Base-by-base conservation (phyloP, 1,140 invertebrate genomes). In the Drosophila asahinai region DNA sequence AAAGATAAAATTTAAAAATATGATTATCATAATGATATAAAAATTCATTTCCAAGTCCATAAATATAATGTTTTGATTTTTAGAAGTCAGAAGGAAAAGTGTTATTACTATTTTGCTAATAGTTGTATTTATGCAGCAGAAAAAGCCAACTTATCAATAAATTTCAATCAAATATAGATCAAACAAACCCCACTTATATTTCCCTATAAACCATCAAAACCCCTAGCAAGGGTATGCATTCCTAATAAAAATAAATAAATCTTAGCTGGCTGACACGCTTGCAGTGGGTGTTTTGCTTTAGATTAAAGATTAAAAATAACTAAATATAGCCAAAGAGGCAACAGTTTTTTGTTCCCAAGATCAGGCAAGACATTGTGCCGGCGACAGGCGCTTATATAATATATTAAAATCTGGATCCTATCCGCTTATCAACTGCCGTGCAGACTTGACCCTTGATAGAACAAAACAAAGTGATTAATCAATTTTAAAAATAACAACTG, bases 381-480 rank as follows among this genome's bases (percentile, higher is more conserved):
- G 27, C 36, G 60, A 33, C 47, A 58, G 36, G 25, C 47, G 40
- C 48, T 68, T 77, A 70, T 77, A 77, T 62, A 61, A 77, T 62
- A 42, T 42, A 51, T 38, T 40, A 25, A 55, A 22, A 57, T 57
- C 33, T 54, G 36, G 48, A 54, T 54, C 19, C 49, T 45, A 60
- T 38, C 60, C 54, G 33, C 74, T 60, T 78, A 68, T 78, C 75
- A 78, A 77, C 48, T 30, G 22, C 7, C 42, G 15, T 77, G 62
- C 65, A 81, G 75, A 72, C 72, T 76, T 77, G 59, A 60, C 58
- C 54, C 59, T 52, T 43, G 40, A 62, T 40, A 52, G 54, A 89
- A 74, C 64, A 77, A 57, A 86, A 86, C 83, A 86, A 89, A 64
- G 72, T 58, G 77, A 86, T 86, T 87, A 77, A 77, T 68, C 14